A percentile compares a stretch with the other conserved stretches of the same genome.
These are phyloP conservation scores for Ommatoiulus sabulosus DNA, from an alignment of 2,888 invertebrate genomes.

Conservation along the genomic window DNA sequence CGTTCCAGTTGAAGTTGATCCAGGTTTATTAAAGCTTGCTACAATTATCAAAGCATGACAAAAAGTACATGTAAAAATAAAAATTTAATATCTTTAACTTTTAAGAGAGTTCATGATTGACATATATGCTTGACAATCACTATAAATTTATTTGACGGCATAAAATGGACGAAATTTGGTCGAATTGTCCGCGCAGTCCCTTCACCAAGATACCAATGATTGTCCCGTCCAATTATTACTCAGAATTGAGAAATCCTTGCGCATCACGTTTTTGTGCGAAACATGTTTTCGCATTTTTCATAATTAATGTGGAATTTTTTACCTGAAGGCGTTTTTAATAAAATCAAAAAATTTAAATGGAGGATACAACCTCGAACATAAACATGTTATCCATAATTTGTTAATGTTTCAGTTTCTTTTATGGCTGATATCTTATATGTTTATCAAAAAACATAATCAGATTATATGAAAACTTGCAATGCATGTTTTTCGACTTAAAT, in stretches of 20 bases:
- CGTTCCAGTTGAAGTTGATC: neutral
- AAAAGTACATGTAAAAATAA: neutral
- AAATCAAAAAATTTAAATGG: too few species aligned
- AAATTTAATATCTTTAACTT: neutral
- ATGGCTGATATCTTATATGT: too few species aligned
- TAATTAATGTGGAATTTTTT: too few species aligned
- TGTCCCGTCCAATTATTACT: neutral
- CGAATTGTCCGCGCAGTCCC: neutral
- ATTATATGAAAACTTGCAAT: neutral
- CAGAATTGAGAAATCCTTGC: neutral
- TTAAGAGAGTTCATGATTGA: neutral
- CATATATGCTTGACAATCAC: neutral
- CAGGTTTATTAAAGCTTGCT: too few species aligned
- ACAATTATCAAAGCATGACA: conserved; percentile 5
- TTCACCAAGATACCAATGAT: neutral
- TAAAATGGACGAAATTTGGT: neutral
- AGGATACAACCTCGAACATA: too few species aligned
- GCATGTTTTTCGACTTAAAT: neutral
- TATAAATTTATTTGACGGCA: neutral
- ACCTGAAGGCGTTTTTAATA: too few species aligned
- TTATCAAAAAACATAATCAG: neutral
- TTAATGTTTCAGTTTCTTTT: too few species aligned
- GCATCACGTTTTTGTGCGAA: too few species aligned
- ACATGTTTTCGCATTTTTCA: too few species aligned
- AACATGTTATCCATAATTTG: too few species aligned